phyloP scores from a whole-genome alignment of 2,888 invertebrate genomes.

The Eulithis prunata region DNA sequence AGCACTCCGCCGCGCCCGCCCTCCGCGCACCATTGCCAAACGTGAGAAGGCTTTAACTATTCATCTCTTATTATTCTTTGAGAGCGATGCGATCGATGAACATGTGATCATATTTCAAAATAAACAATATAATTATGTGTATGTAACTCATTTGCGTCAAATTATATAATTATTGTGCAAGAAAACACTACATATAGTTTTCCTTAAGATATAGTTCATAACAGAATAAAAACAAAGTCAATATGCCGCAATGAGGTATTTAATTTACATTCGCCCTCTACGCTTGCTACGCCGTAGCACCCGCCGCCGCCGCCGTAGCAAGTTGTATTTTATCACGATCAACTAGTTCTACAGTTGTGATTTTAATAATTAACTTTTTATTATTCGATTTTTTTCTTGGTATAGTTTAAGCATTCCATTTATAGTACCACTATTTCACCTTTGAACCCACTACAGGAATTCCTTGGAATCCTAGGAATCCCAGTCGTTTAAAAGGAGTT shows the following conservation, averaged over 20 bases:
- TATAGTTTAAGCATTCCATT: neutral
- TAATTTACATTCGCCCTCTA: constrained; percentile 10
- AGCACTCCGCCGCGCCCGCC: constrained; percentile 64
- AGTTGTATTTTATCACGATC: neutral
- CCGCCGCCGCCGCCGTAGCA: constrained; percentile 9
- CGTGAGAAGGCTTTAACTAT: constrained; percentile 72
- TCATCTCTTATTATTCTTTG: constrained; percentile 70
- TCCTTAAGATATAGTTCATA: neutral
- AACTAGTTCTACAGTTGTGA: neutral
- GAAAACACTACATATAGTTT: neutral
- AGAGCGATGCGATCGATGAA: constrained; percentile 58
- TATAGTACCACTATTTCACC: no score
- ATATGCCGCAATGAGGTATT: constrained; percentile 1
- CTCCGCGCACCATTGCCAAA: constrained; percentile 72
- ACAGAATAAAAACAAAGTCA: neutral
- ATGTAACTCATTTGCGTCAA: neutral
- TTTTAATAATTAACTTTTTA: neutral
- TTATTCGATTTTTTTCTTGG: neutral
- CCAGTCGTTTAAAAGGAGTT: no score
- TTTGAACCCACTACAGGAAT: no score
- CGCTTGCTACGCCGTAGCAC: constrained; percentile 31
- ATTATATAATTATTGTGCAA: neutral
- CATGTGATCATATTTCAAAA: constrained; percentile 38
- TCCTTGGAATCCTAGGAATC: no score
- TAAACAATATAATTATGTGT: neutral